phyloP scores from a whole-genome alignment of 2,888 invertebrate species.

The Catocala nupta region DNA sequence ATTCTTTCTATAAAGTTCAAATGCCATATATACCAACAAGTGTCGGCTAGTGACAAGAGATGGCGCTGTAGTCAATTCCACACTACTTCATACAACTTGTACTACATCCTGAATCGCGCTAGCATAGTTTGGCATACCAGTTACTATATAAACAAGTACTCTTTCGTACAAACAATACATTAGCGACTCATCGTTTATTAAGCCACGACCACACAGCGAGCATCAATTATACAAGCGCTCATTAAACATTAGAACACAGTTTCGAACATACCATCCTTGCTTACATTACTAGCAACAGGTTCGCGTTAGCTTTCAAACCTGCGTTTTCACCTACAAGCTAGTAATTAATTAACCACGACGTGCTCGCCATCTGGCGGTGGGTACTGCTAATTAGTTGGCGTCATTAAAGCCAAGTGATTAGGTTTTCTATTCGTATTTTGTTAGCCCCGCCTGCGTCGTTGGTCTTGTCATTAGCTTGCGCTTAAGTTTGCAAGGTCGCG shows the following conservation, averaged over 20 bases:
- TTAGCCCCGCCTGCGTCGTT: neutral
- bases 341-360: slow-evolving; percentile 12
- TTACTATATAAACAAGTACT: too few species aligned
- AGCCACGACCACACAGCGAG: slow-evolving; percentile 7
- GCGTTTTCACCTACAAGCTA: slow-evolving; percentile 4
- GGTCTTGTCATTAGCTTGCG: too few species aligned
- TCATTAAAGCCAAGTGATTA: slow-evolving; percentile 3
- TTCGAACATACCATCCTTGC: neutral
- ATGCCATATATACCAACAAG: too few species aligned
- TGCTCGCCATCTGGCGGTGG: neutral
- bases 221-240: slow-evolving; percentile 7
- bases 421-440: slow-evolving; percentile 1
- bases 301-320: slow-evolving; percentile 7
- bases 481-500: too few species aligned
- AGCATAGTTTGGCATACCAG: too few species aligned
- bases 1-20: too few species aligned
- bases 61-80: too few species aligned
- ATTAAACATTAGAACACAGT: slow-evolving; percentile 1
- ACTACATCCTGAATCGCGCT: too few species aligned
- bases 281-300: neutral
- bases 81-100: too few species aligned
- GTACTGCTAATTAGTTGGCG: slow-evolving; percentile 6
- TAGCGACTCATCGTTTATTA: neutral
- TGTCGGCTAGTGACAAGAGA: too few species aligned
- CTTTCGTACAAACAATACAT: neutral